Evolutionary conservation across 2,888 invertebrate genomes (phyloP).

Genomic region (Tenthredo amoena): DNA sequence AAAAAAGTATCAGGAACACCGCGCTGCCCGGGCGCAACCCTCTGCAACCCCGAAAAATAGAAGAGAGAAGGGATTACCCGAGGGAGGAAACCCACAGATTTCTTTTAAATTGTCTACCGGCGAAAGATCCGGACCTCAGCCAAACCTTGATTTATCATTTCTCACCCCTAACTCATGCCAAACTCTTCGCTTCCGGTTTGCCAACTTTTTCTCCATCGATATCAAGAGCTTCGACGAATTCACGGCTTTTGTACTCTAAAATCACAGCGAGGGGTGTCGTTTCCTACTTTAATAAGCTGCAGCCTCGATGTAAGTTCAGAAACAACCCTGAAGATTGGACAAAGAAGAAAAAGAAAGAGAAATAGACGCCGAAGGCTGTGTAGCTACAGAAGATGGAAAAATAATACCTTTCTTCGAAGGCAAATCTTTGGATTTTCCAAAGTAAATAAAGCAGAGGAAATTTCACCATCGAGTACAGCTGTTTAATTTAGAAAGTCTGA

Average conservation of each 20-base stretch:
- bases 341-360: not conserved
- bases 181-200: not conserved
- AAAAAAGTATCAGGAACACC: constrained; percentile 26
- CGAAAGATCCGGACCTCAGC: not conserved
- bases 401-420: not conserved
- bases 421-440: not conserved
- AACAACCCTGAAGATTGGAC: not conserved
- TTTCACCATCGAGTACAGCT: not conserved
- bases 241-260: not conserved
- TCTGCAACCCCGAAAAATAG: not conserved
- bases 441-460: not conserved
- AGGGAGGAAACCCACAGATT: constrained; percentile 22
- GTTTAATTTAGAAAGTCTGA: constrained; percentile 8
- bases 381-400: not conserved
- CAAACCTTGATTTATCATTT: constrained; percentile 23
- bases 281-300: not conserved
- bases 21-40: not conserved
- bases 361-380: not conserved
- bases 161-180: not conserved
- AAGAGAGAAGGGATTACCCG: constrained; percentile 36
- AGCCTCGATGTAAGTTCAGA: not conserved
- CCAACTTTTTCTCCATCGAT: not conserved
- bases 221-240: not conserved
- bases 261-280: not conserved
- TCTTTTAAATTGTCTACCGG: constrained; percentile 45